Evolutionary conservation across 2,888 invertebrate species (phyloP), one percentile per base, ranked within the genome.

Genomic region (Drosophila siamana): DNA sequence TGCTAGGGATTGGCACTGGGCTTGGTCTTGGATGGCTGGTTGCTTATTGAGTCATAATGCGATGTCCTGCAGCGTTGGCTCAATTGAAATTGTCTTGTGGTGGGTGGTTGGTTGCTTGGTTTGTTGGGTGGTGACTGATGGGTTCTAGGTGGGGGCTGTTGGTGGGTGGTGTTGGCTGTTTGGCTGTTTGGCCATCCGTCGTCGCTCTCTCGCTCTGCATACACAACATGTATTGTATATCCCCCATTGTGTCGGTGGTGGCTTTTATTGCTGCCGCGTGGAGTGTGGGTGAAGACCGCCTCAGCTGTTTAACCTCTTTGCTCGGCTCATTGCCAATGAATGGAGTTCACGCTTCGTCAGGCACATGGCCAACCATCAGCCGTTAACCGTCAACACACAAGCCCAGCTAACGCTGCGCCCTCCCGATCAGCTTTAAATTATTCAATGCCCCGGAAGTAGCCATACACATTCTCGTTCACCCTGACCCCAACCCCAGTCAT

Each of bases 71-170:
- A 74, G 77, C 63, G 84, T 73, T 73, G 79, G 71, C 84, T 86
- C 84, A 83, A 86, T 84, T 76, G 79, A 84, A 84, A 81, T 86
- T 73, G 69, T 64, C 84, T 86, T 86, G 86, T 43, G 82, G 65
- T 65, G 65, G 70, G 70, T 15, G 52, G 64, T 44, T 41, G 54
- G 33, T 22, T 24, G 40, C 19, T 19, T 47, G 43, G 30, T 41
- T n/a, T 19, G 16, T 13, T 56, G 44, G 60, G 61, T 55, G 41
- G 13, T 44, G 26, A 8, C 11, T 67, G 38, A 47, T 56, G 13
- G 47, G 43, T 36, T 40, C 5, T 46, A 41, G 16, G 33, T 33
- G n/a, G 33, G 33, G 33, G 9, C 26, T 22, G 16, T 24, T 15
- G 15, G 24, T 15, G 15, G 24, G 28, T 52, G 51, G 54, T 46